Base-by-base conservation (phyloP, 1,140 invertebrate genomes). In the Triops cancriformis region DNA sequence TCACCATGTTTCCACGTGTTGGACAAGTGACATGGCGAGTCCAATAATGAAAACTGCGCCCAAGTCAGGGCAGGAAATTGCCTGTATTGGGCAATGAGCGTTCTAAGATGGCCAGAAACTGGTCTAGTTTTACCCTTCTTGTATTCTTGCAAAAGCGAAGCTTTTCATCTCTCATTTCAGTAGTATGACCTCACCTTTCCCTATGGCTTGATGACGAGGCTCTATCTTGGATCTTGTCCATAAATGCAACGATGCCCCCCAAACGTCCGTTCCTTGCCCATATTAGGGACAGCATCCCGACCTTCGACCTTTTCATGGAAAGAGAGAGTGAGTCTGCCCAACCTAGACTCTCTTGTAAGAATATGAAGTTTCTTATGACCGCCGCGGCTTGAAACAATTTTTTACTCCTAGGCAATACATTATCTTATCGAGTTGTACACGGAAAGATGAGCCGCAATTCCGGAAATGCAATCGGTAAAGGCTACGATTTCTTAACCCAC, bases 261-360 rank as follows among this genome's bases (percentile, higher is more conserved):
- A 37, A 64, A 64, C 51, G 51, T 64, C 51, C 51, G 51, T 64
- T 23, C 51, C 51, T 18, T 64, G 51, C 51, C 51, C 51, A 64
- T 64, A n/a, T 64, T 64, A 64, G 51, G 51, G 51, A 64, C 51
- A 64, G 51, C 51, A 64, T 64, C 51, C 51, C 23, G 23, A 64
- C 51, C 51, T 64, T 64, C 51, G 51, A 64, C 51, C 51, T 64
- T 64, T 64, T 64, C 51, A 64, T 64, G 51, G 51, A 64, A 64
- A 64, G 51, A 64, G 51, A 64, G 51, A 64, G 51, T 64, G 51
- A 64, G 51, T 64, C 51, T 9, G n/a, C 51, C 51, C 18, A n/a
- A 23, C 51, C 51, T 9, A 64, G 51, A 18, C 51, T 64, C 6
- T n/a, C 23, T 2, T n/a, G 18, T 18, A 64, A 64, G 6, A 64